Base-by-base conservation (phyloP, 2,797 vertebrate species). In the Vireo griseus region DNA sequence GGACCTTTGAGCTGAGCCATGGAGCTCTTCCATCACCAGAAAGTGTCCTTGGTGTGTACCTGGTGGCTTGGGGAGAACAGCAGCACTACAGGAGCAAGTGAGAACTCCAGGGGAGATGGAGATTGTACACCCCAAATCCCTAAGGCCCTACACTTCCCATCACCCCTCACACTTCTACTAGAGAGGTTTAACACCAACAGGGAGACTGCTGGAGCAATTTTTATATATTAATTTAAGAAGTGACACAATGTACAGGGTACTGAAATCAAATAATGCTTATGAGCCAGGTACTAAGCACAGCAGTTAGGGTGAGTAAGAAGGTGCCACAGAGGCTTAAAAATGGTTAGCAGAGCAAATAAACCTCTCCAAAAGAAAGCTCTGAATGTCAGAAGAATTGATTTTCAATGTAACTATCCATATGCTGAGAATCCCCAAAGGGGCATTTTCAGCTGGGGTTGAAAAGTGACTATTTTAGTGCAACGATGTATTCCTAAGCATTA, bases 301-400 rank as follows among this genome's bases (percentile, higher is more conserved):
- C 50, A 65, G 73, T 94, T 95, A 90, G 3, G n/a, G 66, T 81
- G 88, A 95, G 58, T 90, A 75, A 94, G 90, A 94, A 79, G 80
- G 69, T 88, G 59, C 63, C 62, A 59, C 25, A 39, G 88, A 96
- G 50, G 51, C 66, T 93, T 88, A 50, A 93, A 39, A 92, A 84
- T 66, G 33, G 55, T 90, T 92, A 81, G 55, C 78, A 63, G 59
- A 85, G 86, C 67, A 86, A 94, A 96, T 86, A 94, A 95, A 93
- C 59, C 44, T 39, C 63, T 85, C 69, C 17, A 59, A 76, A 84
- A 90, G 63, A 91, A 88, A 66, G 66, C 71, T 78, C 51, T 73
- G 83, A 75, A 88, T 84, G 83, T 88, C 69, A 79, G 55, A 93
- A 95, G 12, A 94, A 96, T 86, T 95, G 79, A 90, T 96, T 95